phyloP scores from a whole-genome alignment of 1,140 invertebrate genomes.

The Ruditapes philippinarum region DNA sequence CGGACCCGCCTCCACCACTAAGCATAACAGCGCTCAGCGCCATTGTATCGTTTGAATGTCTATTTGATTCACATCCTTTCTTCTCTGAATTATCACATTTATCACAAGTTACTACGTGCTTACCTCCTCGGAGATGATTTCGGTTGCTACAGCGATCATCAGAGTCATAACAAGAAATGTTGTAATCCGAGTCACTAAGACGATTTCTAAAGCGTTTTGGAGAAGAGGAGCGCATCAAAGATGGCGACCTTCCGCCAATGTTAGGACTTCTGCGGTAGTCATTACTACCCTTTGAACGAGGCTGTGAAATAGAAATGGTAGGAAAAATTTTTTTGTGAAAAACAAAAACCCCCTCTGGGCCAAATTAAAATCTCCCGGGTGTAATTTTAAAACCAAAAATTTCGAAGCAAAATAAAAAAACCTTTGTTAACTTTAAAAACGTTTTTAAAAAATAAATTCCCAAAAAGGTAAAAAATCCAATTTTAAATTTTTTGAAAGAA shows the following conservation, averaged over 20 bases:
- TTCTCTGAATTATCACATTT: conserved; percentile 11
- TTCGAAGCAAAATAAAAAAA: too few species aligned
- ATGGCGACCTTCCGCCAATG: conserved; percentile 29
- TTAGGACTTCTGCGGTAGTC: conserved; percentile 28
- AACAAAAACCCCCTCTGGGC: too few species aligned
- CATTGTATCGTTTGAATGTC: conserved; percentile 53
- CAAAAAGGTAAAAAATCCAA: too few species aligned
- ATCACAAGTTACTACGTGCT: background rate
- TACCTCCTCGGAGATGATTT: background rate
- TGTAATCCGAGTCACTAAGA: conserved; percentile 39
- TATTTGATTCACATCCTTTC: conserved; percentile 19
- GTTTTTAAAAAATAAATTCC: too few species aligned
- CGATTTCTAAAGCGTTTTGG: conserved; percentile 15
- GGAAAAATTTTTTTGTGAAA: conserved; percentile 46
- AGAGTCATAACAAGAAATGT: background rate
- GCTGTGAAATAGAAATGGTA: conserved; percentile 62
- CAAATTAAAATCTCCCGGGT: too few species aligned
- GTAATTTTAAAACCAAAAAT: too few species aligned
- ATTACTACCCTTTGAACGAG: conserved; percentile 15
- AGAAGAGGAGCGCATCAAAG: background rate
- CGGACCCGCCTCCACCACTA: conserved; percentile 57
- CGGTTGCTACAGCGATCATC: background rate
- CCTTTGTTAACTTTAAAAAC: too few species aligned
- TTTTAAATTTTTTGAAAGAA: too few species aligned
- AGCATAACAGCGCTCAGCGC: conserved; percentile 69